A percentile compares a stretch with the other conserved stretches of the same genome.
Conservation (phyloP, 2,113 vertebrate genomes). For the Thamnophis sirtalis region DNA sequence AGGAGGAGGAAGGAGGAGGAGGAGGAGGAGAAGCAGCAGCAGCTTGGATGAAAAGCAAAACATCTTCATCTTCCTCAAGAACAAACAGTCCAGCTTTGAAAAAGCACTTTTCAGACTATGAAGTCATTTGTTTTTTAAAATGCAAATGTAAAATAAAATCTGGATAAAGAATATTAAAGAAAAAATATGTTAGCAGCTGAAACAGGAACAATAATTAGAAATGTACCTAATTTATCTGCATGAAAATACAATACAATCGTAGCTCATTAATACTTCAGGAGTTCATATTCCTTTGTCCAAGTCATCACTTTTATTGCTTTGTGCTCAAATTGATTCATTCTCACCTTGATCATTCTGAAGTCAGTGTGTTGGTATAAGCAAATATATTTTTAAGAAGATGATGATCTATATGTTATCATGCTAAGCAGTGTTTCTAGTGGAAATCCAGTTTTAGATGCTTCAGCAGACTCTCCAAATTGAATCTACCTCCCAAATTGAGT, state of each 20-base stretch:
- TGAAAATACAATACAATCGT: neutral
- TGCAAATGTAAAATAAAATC: neutral
- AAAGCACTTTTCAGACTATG: neutral
- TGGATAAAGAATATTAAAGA: neutral
- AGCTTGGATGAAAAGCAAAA: neutral
- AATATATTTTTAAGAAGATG: neutral
- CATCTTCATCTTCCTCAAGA: neutral
- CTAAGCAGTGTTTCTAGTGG: neutral
- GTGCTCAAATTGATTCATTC: conserved; percentile 5
- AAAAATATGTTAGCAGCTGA: neutral
- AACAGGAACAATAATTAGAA: neutral
- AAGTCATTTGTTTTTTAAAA: neutral
- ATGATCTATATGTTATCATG: neutral
- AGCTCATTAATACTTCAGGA: neutral
- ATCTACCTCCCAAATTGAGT: neutral
- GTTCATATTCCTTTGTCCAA: conserved; percentile 9
- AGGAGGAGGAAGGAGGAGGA: no score
- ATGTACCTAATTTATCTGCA: neutral
- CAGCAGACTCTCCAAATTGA: neutral
- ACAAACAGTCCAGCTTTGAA: neutral
- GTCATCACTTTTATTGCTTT: neutral
- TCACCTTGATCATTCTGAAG: neutral
- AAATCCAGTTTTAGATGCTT: neutral
- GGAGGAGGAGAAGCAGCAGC: no score
- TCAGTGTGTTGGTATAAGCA: neutral